These are phyloP conservation scores for Panopea generosa DNA, from an alignment of 2,888 invertebrate species.

Conservation along the genomic window DNA sequence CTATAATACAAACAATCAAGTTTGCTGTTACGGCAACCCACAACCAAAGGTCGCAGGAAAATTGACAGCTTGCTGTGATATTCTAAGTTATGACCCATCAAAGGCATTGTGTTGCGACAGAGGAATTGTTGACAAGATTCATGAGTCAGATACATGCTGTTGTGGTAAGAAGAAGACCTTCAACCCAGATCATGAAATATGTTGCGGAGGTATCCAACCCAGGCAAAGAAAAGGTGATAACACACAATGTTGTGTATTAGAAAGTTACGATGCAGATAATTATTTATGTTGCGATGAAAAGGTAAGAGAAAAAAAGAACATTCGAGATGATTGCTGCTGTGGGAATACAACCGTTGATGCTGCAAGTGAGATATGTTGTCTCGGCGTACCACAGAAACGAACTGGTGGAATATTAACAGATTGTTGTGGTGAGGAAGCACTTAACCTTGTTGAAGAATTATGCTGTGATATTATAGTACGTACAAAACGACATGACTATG, in stretches of 20 bases:
- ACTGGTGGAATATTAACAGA: slow-evolving; percentile 34
- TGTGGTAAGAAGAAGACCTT: slow-evolving; percentile 43
- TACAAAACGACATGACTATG: slow-evolving; percentile 30
- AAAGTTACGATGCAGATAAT: slow-evolving; percentile 32
- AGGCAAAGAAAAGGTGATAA: background rate
- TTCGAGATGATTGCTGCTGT: slow-evolving; percentile 54
- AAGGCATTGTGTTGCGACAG: slow-evolving; percentile 40
- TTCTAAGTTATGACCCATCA: slow-evolving; percentile 24
- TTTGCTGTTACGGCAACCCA: slow-evolving; percentile 35
- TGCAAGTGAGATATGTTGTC: slow-evolving; percentile 46
- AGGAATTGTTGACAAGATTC: slow-evolving; percentile 4
- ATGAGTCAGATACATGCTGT: slow-evolving; percentile 39
- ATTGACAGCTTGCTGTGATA: slow-evolving; percentile 42
- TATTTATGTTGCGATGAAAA: slow-evolving; percentile 43
- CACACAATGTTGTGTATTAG: slow-evolving; percentile 49
- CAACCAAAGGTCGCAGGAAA: slow-evolving; percentile 19
- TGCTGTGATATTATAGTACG: slow-evolving; percentile 40
- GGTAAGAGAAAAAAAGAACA: slow-evolving; percentile 38
- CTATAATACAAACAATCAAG: slow-evolving; percentile 15
- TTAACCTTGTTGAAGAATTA: slow-evolving; percentile 33
- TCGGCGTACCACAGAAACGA: slow-evolving; percentile 36
- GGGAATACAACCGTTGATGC: slow-evolving; percentile 46
- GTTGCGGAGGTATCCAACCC: slow-evolving; percentile 37
- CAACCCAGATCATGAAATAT: slow-evolving; percentile 34
- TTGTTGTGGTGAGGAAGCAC: slow-evolving; percentile 44